Evolutionary conservation across 2,888 invertebrate genomes (phyloP), one percentile per base, ranked within the genome.

Genomic region (Rhopalosiphum nymphaeae): DNA sequence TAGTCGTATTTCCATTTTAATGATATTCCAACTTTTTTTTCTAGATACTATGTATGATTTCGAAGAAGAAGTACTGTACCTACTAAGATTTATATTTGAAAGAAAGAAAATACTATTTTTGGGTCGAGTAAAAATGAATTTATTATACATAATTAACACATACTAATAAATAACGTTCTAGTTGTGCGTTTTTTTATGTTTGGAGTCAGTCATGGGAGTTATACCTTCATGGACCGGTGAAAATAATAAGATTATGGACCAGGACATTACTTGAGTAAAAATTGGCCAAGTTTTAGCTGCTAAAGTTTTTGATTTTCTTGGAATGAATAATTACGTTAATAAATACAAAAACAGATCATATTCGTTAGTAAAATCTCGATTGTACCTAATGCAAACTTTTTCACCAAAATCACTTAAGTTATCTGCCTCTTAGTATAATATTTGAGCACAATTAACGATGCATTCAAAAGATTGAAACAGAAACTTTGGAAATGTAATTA

Each of bases 1-100:
- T 61, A 57, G 86, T 57, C 56, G 57, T 57, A 61, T 91, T 91
- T 91, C 86, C 91, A 86, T 91, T 91, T 91, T 91, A 91, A 91
- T 86, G 91, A 91, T 57, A 91, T 91, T 86, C 86, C 46, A 42
- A 91, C 57, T 91, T 91, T n/a, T 84, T 36, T 61, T 46, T 86
- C 53, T 46, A 57, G 85, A 29, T 85, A 44, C n/a, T 56, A 89
- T 56, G 91, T 85, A 42, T 36, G 44, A 91, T 85, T 85, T 26
- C n/a, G 53, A 89, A 61, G 29, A 29, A 57, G 29, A 21, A 26
- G 57, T 26, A 57, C 89, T 42, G 36, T 67, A n/a, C 46, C 61
- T 44, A n/a, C n/a, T n/a, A n/a, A 21, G 29, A 61, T 89, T 61
- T 57, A 89, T 42, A 44, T 29, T 89, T 89, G 29, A 44, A 29